Base-by-base conservation (phyloP, 1,140 invertebrate species). In the Hetaerina americana region DNA sequence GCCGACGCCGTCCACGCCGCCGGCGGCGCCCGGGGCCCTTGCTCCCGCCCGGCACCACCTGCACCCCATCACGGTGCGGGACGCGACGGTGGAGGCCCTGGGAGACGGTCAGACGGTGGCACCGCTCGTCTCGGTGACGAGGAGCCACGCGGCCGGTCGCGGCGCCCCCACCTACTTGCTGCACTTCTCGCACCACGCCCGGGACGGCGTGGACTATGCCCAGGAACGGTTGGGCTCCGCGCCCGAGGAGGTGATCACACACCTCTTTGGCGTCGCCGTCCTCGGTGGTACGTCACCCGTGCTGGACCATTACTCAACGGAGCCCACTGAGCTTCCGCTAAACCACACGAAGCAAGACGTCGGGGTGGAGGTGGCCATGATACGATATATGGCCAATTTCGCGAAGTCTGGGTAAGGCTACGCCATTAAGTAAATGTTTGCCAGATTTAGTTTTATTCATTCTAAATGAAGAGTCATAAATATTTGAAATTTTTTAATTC, bases 1-100 rank as follows among this genome's bases (percentile, higher is more conserved):
- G 15, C 40, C 40, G 10, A 78, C 79, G 74, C 78, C 82, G 0
- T n/a, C 72, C 75, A 94, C 92, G 78, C 89, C 93, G 26, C 93
- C 94, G 8, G 87, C 96, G 12, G 83, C 91, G 27, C 95, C 96
- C 82, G 93, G 96, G 80, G 97, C 97, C 81, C 95, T 92, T 28
- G 92, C 95, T 80, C 95, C 93, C 93, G 90, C 92, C 78, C 90
- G 92, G 76, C 89, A 91, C 5, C 92, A 91, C 27, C 86, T 91
- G 70, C 91, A 94, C 78, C 92, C 92, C 0, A 90, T 93, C 77
- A 91, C 91, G 78, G 86, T 92, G 67, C 81, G 94, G 10, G 92
- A 96, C 79, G 91, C 90, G 18, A 92, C 94, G 0, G 88, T 97
- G 80, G 92, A 94, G 76, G 88, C 94, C 3, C 82, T 97, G 0